phyloP scores from a whole-genome alignment of 2,797 vertebrate genomes.

The Toxotes lorentzi region DNA sequence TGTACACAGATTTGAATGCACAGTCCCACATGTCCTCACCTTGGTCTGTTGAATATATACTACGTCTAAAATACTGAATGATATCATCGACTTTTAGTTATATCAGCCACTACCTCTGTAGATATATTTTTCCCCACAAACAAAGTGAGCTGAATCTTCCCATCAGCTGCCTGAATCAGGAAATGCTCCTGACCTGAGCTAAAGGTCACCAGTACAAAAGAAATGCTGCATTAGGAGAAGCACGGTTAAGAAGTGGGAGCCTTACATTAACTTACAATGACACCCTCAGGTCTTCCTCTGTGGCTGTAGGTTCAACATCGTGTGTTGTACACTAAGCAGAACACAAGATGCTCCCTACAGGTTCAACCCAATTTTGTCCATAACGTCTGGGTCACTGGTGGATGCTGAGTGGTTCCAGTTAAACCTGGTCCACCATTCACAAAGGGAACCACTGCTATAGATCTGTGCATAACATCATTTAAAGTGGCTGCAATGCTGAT shows the following conservation, averaged over 20 bases:
- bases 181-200: conserved; percentile 63
- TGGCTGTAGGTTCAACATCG: background rate
- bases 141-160: conserved; percentile 40
- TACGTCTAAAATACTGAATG: conserved; percentile 43
- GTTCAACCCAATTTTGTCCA: background rate
- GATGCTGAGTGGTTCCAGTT: background rate
- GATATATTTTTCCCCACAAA: conserved; percentile 20
- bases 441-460: background rate
- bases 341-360: background rate
- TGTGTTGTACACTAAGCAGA: background rate
- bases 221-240: conserved; percentile 64
- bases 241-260: conserved; percentile 22
- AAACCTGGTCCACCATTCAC: background rate
- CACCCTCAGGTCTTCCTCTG: background rate
- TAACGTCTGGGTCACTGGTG: background rate
- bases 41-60: conserved; percentile 54
- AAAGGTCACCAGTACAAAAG: conserved; percentile 57
- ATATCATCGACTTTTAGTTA: conserved; percentile 50
- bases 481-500: background rate
- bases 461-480: background rate
- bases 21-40: conserved; percentile 13
- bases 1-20: conserved; percentile 29
- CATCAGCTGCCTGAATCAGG: conserved; percentile 60
- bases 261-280: conserved; percentile 23
- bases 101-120: conserved; percentile 38